Conservation (phyloP, 2,797 vertebrate species). For the Melanotaenia parkinsoni region DNA sequence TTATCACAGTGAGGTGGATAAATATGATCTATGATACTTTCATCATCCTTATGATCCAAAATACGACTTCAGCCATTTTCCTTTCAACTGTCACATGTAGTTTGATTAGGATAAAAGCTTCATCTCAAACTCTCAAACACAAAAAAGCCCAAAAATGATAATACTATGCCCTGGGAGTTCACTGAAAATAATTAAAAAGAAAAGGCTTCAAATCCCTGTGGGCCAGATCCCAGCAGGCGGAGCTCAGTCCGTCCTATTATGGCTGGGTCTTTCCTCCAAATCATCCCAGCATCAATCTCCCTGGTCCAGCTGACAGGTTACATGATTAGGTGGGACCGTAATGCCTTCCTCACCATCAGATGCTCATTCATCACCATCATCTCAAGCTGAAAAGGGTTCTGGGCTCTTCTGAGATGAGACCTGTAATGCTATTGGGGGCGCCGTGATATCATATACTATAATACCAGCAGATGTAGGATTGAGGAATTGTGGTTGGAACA, state of each 20-base stretch:
- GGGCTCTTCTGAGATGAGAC: conserved; percentile 44
- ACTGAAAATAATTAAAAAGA: conserved; percentile 46
- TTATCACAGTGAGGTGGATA: background rate
- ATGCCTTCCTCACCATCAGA: conserved; percentile 62
- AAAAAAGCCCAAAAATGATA: conserved; percentile 29
- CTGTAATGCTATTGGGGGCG: conserved; percentile 45
- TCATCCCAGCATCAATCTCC: conserved; percentile 72
- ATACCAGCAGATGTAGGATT: conserved; percentile 27
- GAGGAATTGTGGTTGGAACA: conserved; percentile 22
- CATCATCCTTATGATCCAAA: background rate
- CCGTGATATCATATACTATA: conserved; percentile 47
- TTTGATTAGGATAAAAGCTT: conserved; percentile 15
- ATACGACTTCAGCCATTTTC: background rate
- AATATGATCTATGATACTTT: background rate
- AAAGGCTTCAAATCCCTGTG: conserved; percentile 43
- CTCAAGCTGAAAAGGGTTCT: conserved; percentile 21
- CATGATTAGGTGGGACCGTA: conserved; percentile 72
- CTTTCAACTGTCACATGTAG: conserved; percentile 3
- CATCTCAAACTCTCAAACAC: background rate
- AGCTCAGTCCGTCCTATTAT: background rate
- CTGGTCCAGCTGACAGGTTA: conserved; percentile 69
- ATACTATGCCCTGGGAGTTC: conserved; percentile 17
- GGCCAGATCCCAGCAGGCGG: conserved; percentile 19
- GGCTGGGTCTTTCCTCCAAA: conserved; percentile 22
- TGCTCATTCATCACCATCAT: conserved; percentile 74